These are phyloP conservation scores for Octomys mimax DNA, from an alignment of 2,797 vertebrate genomes.

Conservation along the genomic window DNA sequence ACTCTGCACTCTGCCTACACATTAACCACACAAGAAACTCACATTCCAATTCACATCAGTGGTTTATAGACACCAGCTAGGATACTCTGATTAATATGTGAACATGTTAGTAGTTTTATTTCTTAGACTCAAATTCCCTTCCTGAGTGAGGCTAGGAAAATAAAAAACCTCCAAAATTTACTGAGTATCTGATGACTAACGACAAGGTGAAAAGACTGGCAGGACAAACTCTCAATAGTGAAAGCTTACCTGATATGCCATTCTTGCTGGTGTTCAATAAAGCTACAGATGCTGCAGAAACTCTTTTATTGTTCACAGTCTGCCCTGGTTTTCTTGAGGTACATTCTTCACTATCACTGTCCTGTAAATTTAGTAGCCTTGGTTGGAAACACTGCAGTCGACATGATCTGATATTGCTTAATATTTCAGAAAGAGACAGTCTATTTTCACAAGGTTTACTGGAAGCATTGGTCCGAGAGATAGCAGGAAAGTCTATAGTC, in stretches of 20 bases:
- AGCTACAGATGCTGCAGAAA: conserved; percentile 90
- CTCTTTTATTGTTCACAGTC: conserved; percentile 90
- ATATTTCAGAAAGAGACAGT: conserved; percentile 93
- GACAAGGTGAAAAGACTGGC: conserved; percentile 14
- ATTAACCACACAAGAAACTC: background rate
- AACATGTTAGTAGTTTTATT: background rate
- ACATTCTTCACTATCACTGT: conserved; percentile 91
- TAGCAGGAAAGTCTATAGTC: conserved; percentile 90
- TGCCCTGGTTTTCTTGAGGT: conserved; percentile 92
- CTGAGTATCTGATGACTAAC: background rate
- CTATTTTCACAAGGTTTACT: conserved; percentile 92
- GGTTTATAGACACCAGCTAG: background rate
- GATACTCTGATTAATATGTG: conserved; percentile 38
- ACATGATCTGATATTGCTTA: conserved; percentile 96
- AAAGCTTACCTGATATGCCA: conserved; percentile 92
- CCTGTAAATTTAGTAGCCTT: conserved; percentile 90
- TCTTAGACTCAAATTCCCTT: conserved; percentile 61
- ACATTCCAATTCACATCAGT: background rate
- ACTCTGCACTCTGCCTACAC: background rate
- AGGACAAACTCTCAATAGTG: conserved; percentile 83
- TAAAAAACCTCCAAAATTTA: conserved; percentile 58
- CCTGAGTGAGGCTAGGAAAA: conserved; percentile 37
- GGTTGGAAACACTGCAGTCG: conserved; percentile 96
- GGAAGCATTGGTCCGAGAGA: conserved; percentile 93
- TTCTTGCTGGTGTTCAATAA: conserved; percentile 92